phyloP scores from a whole-genome alignment of 23 tunicate genomes.

The Halocynthia roretzi region DNA sequence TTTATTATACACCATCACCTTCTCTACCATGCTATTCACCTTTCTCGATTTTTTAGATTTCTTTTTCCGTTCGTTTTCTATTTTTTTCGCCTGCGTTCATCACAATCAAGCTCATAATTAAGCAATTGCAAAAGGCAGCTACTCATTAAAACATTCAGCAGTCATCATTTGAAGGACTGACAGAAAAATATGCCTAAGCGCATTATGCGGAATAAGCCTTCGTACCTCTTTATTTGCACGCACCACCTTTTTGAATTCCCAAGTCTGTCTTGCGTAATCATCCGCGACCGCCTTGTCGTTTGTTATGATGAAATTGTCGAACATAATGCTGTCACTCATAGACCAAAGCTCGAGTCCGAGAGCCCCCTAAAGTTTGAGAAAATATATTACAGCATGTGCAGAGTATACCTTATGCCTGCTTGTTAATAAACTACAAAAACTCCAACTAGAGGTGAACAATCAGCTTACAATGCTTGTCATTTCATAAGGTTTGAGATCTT shows the following conservation, averaged over 20 bases:
- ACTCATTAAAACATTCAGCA: neutral
- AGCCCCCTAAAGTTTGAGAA: slow-evolving; percentile 48
- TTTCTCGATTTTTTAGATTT: too few relatives aligned
- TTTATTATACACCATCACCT: too few relatives aligned
- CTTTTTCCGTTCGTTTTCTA: too few relatives aligned
- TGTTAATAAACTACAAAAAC: too few relatives aligned
- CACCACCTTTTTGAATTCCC: slow-evolving; percentile 55
- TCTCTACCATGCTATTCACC: too few relatives aligned
- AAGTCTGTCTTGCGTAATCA: slow-evolving; percentile 69
- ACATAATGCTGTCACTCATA: slow-evolving; percentile 63
- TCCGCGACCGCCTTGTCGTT: slow-evolving; percentile 58
- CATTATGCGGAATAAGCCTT: neutral
- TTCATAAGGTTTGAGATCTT: slow-evolving; percentile 70
- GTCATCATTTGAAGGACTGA: neutral
- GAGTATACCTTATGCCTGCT: too few relatives aligned
- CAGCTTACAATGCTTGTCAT: slow-evolving; percentile 83
- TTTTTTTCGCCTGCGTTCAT: too few relatives aligned
- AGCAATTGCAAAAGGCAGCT: too few relatives aligned
- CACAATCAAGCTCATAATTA: too few relatives aligned
- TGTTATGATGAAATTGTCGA: slow-evolving; percentile 85
- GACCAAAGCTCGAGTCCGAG: slow-evolving; percentile 94
- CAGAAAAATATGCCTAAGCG: too few relatives aligned
- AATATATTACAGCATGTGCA: neutral
- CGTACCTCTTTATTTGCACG: slow-evolving; percentile 49
- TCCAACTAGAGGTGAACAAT: too few relatives aligned